phyloP scores from a whole-genome alignment of 2,888 invertebrate species.

The Nematopogon swammerdamellus region DNA sequence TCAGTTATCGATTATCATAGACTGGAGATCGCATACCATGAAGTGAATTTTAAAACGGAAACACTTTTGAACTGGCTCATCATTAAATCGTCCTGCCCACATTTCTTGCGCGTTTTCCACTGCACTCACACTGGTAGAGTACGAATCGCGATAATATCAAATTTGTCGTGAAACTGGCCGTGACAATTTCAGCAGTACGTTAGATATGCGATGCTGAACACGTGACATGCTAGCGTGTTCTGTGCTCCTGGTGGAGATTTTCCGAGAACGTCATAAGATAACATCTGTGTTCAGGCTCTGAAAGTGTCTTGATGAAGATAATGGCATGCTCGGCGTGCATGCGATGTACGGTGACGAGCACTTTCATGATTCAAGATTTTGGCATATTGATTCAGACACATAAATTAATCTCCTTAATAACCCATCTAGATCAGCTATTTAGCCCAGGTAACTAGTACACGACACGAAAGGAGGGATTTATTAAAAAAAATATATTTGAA shows the following conservation, averaged over 20 bases:
- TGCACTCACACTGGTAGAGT: neutral
- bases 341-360: too few species aligned
- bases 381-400: too few species aligned
- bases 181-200: neutral
- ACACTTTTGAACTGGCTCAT: neutral
- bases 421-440: too few species aligned
- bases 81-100: neutral
- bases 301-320: neutral
- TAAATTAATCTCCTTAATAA: too few species aligned
- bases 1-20: too few species aligned
- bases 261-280: neutral
- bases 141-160: neutral
- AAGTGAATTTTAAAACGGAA: neutral
- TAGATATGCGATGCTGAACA: neutral
- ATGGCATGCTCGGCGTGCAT: too few species aligned
- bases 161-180: neutral
- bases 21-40: too few species aligned
- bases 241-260: neutral
- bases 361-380: too few species aligned
- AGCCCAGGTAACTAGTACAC: too few species aligned
- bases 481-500: too few species aligned
- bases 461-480: too few species aligned
- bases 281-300: neutral
- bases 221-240: neutral
- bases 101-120: neutral